Conservation (phyloP, 2,113 vertebrate species). For the Prochilodus magdalenae region DNA sequence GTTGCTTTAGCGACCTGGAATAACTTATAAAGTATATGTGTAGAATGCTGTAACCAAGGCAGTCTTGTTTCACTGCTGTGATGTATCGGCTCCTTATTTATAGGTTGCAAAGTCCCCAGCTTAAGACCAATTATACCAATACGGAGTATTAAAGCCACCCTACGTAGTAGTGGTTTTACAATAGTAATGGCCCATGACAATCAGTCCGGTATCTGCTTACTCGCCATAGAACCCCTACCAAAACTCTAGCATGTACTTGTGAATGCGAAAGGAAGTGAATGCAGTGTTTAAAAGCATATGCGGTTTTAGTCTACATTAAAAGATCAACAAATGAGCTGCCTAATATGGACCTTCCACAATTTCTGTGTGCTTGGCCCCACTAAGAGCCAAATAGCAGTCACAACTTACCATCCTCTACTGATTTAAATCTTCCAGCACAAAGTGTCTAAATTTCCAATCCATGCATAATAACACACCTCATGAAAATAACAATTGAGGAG, state of each 20-base stretch:
- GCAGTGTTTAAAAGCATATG: too few species aligned
- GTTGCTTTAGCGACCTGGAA: not conserved
- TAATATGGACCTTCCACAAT: not conserved
- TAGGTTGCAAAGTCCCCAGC: not conserved
- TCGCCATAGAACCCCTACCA: too few species aligned
- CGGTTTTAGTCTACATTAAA: too few species aligned
- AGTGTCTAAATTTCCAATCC: slow-evolving; percentile 99
- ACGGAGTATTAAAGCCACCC: too few species aligned
- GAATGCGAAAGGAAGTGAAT: too few species aligned
- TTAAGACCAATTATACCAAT: not conserved
- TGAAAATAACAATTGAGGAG: slow-evolving; percentile 9
- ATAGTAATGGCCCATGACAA: not conserved
- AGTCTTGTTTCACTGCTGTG: not conserved
- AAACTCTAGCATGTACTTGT: too few species aligned
- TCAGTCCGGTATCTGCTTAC: not conserved
- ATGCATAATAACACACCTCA: slow-evolving; percentile 97
- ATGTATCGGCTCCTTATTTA: not conserved
- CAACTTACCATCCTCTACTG: slow-evolving; percentile 87
- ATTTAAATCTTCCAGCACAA: slow-evolving; percentile 94
- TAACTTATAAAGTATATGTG: too few species aligned
- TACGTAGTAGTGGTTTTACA: too few species aligned
- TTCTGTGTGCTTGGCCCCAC: not conserved
- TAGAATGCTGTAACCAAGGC: too few species aligned
- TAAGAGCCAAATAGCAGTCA: not conserved
- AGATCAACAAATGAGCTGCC: too few species aligned